Evolutionary conservation across 1,140 invertebrate species (phyloP), one percentile per base, ranked within the genome.

Genomic region (Diorhabda carinulata): DNA sequence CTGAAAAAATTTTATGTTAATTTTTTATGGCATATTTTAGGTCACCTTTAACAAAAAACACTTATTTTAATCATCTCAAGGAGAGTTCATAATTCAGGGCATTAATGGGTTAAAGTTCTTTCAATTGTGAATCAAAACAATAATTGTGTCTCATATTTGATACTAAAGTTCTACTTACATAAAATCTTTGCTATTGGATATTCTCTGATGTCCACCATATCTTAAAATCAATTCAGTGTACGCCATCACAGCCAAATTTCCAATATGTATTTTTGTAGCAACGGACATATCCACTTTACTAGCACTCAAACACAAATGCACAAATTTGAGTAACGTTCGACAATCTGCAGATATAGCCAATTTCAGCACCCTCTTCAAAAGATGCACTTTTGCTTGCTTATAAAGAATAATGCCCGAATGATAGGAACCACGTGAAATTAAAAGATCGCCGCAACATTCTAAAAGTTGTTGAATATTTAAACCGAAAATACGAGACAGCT

Each of bases 301-400:
- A 73, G 80, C 83, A 73, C 78, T 81, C 73, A 86, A 87, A 78
- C 78, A 90, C 69, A 82, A 84, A 77, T 84, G 85, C 2, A 90
- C 81, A 74, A 86, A 88, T 64, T 84, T 86, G 66, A 92, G 84
- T 56, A 92, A 80, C 72, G 92, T 89, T 56, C 84, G 84, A 6
- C 90, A 87, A 75, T 89, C 86, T 3, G 91, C 91, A 72, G 87
- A 85, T 60, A 87, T 86, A 66, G 91, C 90, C 75, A 93, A 86
- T 80, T 91, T 91, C 25, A 91, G 83, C 9, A 91, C 87, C 69
- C 89, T 86, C 72, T 91, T 90, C 59, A 91, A 82, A 64, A 90
- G 79, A 59, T 78, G 76, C 74, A 91, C 89, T 78, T 89, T 88
- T 1, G 91, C 89, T 67, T 91, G 82, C 81, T 89, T 89, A 78